Evolutionary conservation across 2,797 vertebrate genomes (phyloP).

Genomic region (Buphagus erythrorhynchus): DNA sequence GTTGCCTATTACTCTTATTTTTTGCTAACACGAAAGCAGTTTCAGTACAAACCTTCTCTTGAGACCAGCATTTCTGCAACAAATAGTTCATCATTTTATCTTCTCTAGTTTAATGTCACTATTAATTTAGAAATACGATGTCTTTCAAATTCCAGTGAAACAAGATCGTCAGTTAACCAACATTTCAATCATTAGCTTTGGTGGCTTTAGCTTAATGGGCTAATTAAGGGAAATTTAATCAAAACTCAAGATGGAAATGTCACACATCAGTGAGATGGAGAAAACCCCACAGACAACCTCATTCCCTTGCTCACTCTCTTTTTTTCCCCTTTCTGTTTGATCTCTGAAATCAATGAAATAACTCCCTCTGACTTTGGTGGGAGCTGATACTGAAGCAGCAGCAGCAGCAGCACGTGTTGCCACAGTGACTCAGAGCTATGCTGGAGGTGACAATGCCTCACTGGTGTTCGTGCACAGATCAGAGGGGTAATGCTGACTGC

Average conservation of each 20-base stretch:
- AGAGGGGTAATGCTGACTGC: neutral
- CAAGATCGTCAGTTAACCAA: slow-evolving; percentile 45
- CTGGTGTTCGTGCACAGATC: neutral
- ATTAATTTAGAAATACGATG: slow-evolving; percentile 48
- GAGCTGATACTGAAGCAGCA: neutral
- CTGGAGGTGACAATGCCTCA: neutral
- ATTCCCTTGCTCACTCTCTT: neutral
- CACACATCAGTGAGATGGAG: slow-evolving; percentile 32
- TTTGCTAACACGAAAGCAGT: neutral
- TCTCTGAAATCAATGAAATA: neutral
- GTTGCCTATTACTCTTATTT: neutral
- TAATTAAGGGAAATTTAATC: slow-evolving; percentile 65
- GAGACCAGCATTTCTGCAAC: slow-evolving; percentile 27
- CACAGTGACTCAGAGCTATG: neutral
- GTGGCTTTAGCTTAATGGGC: slow-evolving; percentile 49
- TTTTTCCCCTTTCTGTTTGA: neutral
- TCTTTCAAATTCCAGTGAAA: slow-evolving; percentile 53
- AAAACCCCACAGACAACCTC: neutral
- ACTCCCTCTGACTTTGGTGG: neutral
- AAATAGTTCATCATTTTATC: slow-evolving; percentile 40
- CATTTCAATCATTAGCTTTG: slow-evolving; percentile 51
- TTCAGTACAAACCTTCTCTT: neutral
- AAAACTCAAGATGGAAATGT: slow-evolving; percentile 53
- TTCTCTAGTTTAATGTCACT: slow-evolving; percentile 33
- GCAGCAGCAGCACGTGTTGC: neutral